A percentile compares a stretch with the other conserved stretches of the same genome.
These are phyloP conservation scores for Rhagoletis zephyria DNA, from an alignment of 1,140 invertebrate genomes.

Conservation along the genomic window DNA sequence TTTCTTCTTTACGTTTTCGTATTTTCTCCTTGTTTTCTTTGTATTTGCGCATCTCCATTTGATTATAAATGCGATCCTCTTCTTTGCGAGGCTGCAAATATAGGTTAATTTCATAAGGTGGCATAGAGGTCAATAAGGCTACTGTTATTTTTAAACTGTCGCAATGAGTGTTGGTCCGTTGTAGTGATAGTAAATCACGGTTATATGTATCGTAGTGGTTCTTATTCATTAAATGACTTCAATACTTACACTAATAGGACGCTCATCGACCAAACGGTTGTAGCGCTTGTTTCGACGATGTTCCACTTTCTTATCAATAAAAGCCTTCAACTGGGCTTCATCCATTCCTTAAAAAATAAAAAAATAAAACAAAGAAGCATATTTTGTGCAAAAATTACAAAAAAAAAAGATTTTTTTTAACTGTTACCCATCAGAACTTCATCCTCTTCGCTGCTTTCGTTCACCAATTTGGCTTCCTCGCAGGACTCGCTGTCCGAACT, in stretches of 20 bases:
- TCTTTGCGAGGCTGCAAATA: constrained; percentile 78
- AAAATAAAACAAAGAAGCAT: background rate
- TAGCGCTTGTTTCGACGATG: constrained; percentile 64
- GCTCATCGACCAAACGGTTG: constrained; percentile 77
- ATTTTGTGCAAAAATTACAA: background rate
- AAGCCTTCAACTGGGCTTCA: constrained; percentile 59
- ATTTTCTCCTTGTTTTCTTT: constrained; percentile 87
- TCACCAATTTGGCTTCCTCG: background rate
- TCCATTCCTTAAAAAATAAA: constrained; percentile 41
- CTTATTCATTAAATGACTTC: background rate
- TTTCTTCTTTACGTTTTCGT: constrained; percentile 79
- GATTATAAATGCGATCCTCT: constrained; percentile 81
- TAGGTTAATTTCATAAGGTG: background rate
- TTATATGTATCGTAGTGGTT: no score
- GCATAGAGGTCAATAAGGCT: no score
- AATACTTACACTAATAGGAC: constrained; percentile 81
- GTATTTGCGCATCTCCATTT: constrained; percentile 79
- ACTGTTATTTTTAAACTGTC: no score
- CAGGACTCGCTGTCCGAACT: constrained; percentile 58
- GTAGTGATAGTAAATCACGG: no score
- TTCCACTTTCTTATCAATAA: constrained; percentile 60
- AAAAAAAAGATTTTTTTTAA: background rate
- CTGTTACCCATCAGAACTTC: constrained; percentile 40
- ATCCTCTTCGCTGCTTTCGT: constrained; percentile 55
- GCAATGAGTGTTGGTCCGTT: no score